Evolutionary conservation across 2,888 invertebrate species (phyloP).

Genomic region (Odontothrips loti): DNA sequence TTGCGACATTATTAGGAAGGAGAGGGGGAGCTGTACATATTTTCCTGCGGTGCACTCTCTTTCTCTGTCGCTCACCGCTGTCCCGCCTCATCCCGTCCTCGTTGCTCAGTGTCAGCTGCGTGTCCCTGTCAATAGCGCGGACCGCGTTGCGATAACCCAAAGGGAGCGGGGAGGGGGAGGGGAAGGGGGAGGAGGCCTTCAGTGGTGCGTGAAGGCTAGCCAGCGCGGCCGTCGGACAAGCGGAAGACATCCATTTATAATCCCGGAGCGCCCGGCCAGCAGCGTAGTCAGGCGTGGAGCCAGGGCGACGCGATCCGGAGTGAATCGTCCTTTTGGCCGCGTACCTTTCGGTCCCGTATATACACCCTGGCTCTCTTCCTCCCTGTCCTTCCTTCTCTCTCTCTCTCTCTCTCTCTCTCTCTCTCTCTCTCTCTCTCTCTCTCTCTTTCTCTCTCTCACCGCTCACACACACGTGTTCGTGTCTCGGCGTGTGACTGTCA

Average conservation of each 20-base stretch:
- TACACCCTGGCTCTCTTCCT: no score
- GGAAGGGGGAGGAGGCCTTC: background rate
- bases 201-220: no score
- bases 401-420: background rate
- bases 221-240: background rate
- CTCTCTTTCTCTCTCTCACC: no score
- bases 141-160: background rate
- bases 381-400: background rate
- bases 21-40: no score
- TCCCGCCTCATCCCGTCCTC: background rate
- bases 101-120: conserved; percentile 6
- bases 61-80: no score
- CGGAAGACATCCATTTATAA: conserved; percentile 19
- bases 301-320: background rate
- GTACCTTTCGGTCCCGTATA: no score
- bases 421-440: background rate
- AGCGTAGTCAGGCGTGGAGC: background rate
- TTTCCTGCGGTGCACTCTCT: no score
- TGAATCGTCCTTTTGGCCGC: no score
- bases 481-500: no score
- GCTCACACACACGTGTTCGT: no score
- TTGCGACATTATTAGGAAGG: no score
- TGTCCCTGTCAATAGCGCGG: conserved; percentile 10
- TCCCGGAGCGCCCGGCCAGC: background rate
- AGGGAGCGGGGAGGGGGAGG: background rate